A percentile compares a stretch with the other conserved stretches of the same genome.
These are phyloP conservation scores for Lepas anatifera DNA, from an alignment of 2,888 invertebrate species.

Conservation along the genomic window DNA sequence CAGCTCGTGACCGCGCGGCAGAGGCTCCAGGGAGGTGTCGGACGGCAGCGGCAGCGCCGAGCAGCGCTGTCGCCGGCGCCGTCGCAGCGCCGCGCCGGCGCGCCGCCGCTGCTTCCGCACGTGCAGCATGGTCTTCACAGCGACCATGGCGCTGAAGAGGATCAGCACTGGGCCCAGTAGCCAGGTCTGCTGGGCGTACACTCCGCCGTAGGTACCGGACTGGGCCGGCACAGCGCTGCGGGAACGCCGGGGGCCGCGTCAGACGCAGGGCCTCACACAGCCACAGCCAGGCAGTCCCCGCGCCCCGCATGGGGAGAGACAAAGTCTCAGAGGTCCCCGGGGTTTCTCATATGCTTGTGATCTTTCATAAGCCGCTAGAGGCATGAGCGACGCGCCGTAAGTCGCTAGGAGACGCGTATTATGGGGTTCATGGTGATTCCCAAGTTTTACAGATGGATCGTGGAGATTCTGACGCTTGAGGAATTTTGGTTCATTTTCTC, in stretches of 20 bases:
- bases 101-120: constrained; percentile 2
- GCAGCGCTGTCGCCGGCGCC: not conserved
- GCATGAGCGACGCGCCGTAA: too few species aligned
- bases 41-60: not conserved
- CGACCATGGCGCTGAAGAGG: not conserved
- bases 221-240: not conserved
- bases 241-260: not conserved
- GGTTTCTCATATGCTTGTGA: too few species aligned
- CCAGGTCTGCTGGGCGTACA: not conserved
- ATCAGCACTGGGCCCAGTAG: not conserved
- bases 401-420: too few species aligned
- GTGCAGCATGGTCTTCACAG: constrained; percentile 2
- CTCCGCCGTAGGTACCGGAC: too few species aligned
- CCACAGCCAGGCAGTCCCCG: not conserved
- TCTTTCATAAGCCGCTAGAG: too few species aligned
- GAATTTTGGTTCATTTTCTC: too few species aligned
- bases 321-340: too few species aligned
- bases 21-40: not conserved
- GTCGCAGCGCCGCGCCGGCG: not conserved
- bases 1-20: not conserved
- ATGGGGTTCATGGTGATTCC: too few species aligned
- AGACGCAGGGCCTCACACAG: not conserved
- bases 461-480: too few species aligned
- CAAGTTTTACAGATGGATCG: too few species aligned
- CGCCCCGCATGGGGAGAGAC: too few species aligned